Evolutionary conservation across 2,797 vertebrate species (phyloP).

Genomic region (Triplophysa bombifrons): DNA sequence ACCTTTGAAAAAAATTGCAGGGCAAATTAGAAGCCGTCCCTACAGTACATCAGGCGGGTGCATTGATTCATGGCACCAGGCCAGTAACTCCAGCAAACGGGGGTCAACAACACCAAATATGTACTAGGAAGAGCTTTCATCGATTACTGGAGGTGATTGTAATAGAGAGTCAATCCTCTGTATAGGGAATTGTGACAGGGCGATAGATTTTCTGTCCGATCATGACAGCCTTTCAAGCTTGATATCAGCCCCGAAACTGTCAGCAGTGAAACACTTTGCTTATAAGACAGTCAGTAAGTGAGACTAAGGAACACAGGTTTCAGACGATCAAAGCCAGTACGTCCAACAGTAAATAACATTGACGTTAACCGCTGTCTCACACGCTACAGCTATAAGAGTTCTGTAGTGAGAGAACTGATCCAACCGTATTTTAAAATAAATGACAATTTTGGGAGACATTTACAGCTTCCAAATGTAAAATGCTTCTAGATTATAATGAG

Average conservation of each 20-base stretch:
- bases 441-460: neutral
- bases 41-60: neutral
- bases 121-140: slow-evolving; percentile 12
- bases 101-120: neutral
- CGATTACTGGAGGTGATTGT: slow-evolving; percentile 36
- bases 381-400: neutral
- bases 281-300: slow-evolving; percentile 53
- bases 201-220: slow-evolving; percentile 50
- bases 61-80: slow-evolving; percentile 7
- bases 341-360: slow-evolving; percentile 62
- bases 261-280: slow-evolving; percentile 4
- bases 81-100: neutral
- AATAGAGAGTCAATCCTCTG: slow-evolving; percentile 31
- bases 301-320: slow-evolving; percentile 64
- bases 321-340: slow-evolving; percentile 57
- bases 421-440: neutral
- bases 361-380: slow-evolving; percentile 56
- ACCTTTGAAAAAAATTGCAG: neutral
- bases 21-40: neutral
- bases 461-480: neutral
- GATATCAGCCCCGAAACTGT: slow-evolving; percentile 54
- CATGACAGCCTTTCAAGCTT: slow-evolving; percentile 47
- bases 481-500: neutral
- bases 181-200: slow-evolving; percentile 46
- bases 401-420: neutral